Percentiles rank a stretch among this genome's conserved stretches.
Evolutionary conservation across 2,888 invertebrate genomes (phyloP).

Genomic region (Spodoptera picta): DNA sequence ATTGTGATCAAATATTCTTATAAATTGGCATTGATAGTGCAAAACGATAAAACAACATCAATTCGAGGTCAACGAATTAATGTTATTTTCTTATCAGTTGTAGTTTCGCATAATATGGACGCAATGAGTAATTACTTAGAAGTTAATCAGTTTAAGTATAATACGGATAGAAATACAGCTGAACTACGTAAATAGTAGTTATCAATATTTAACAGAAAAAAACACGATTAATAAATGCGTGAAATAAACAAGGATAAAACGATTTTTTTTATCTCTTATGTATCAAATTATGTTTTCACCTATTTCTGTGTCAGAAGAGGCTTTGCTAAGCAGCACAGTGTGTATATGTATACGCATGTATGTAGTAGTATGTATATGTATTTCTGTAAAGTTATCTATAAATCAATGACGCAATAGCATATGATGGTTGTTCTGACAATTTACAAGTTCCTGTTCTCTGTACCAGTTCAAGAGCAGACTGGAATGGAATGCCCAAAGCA

Average conservation of each 20-base stretch:
- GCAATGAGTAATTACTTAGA: slow-evolving; percentile 4
- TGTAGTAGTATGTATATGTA: too few relatives aligned
- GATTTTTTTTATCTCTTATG: too few relatives aligned
- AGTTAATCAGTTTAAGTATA: slow-evolving; percentile 16
- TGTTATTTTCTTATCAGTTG: slow-evolving; percentile 20
- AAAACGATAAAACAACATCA: background rate
- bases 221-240: slow-evolving; percentile 1
- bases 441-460: too few relatives aligned
- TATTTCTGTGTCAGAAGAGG: too few relatives aligned
- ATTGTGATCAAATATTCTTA: background rate
- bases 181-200: slow-evolving; percentile 18
- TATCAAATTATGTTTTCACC: too few relatives aligned
- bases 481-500: too few relatives aligned
- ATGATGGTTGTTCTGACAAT: too few relatives aligned
- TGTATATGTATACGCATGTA: too few relatives aligned
- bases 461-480: too few relatives aligned
- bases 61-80: slow-evolving; percentile 15
- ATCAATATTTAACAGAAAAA: slow-evolving; percentile 1
- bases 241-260: background rate
- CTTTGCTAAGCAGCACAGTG: too few relatives aligned
- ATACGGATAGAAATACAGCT: background rate
- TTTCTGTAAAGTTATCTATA: too few relatives aligned
- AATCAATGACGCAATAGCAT: too few relatives aligned
- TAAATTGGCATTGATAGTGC: slow-evolving; percentile 1
- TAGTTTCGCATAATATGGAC: slow-evolving; percentile 12